Evolutionary conservation across 2,797 vertebrate species (phyloP).

Genomic region (Enteromius fasciolatus): DNA sequence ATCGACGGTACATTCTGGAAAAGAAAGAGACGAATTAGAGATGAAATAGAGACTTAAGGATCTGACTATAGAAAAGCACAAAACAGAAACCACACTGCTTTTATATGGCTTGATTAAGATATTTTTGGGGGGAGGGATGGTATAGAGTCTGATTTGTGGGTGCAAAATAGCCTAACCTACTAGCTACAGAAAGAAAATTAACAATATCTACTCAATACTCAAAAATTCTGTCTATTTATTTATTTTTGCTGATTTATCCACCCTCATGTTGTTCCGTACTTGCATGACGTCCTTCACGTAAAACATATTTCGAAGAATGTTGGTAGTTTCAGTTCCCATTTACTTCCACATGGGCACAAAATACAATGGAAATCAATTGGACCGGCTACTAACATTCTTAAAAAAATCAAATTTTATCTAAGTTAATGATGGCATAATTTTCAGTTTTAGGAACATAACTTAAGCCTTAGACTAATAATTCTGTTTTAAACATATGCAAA

Average conservation of each 20-base stretch:
- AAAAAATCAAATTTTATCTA: not conserved
- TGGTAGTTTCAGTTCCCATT: not conserved
- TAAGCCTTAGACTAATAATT: not conserved
- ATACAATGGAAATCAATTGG: not conserved
- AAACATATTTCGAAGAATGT: not conserved
- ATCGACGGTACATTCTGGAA: constrained; percentile 74
- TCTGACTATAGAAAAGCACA: not conserved
- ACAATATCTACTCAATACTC: not conserved
- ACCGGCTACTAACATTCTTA: not conserved
- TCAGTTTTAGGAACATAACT: not conserved
- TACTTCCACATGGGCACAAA: not conserved
- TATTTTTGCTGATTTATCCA: not conserved
- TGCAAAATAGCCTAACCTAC: not conserved
- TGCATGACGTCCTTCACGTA: not conserved
- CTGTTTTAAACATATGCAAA: not conserved
- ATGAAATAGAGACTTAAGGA: constrained; percentile 6
- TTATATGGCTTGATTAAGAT: constrained; percentile 7
- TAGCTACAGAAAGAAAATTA: not conserved
- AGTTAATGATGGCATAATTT: not conserved
- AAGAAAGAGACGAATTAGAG: constrained; percentile 19
- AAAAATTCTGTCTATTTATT: not conserved
- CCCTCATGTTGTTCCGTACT: not conserved
- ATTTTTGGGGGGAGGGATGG: not conserved
- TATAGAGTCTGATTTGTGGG: not conserved
- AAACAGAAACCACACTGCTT: constrained; percentile 5